phyloP scores from a whole-genome alignment of 2,888 invertebrate species.

The Troides oblongomaculatus region DNA sequence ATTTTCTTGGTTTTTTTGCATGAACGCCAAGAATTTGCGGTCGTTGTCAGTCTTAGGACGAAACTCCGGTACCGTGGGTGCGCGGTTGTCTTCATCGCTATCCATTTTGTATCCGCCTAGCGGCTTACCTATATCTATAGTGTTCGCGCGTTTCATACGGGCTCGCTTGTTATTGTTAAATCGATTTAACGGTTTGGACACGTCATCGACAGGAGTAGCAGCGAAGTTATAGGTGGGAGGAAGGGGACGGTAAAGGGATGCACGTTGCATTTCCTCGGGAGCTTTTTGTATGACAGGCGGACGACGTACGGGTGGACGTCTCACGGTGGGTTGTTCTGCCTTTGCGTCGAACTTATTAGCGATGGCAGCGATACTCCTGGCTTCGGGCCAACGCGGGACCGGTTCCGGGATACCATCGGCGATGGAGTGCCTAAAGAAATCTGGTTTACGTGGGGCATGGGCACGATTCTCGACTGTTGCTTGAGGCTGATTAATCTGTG shows the following conservation, averaged over 20 bases:
- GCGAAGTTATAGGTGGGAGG: slow-evolving; percentile 72
- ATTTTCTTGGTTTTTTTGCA: slow-evolving; percentile 83
- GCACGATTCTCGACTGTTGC: slow-evolving; percentile 55
- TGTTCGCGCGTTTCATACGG: slow-evolving; percentile 92
- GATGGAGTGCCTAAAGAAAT: slow-evolving; percentile 68
- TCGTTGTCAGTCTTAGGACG: slow-evolving; percentile 92
- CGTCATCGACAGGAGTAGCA: slow-evolving; percentile 60
- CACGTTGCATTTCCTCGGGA: slow-evolving; percentile 50
- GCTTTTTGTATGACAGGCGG: slow-evolving; percentile 39
- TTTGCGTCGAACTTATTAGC: slow-evolving; percentile 66
- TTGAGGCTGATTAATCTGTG: slow-evolving; percentile 34
- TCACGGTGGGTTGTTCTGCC: slow-evolving; percentile 43
- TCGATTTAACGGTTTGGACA: slow-evolving; percentile 61
- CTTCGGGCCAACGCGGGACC: slow-evolving; percentile 52
- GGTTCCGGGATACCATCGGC: slow-evolving; percentile 44
- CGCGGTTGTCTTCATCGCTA: slow-evolving; percentile 64
- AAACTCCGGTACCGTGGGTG: slow-evolving; percentile 82
- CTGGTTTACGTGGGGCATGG: slow-evolving; percentile 52
- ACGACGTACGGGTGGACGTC: slow-evolving; percentile 33
- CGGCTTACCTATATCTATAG: slow-evolving; percentile 91
- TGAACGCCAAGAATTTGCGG: slow-evolving; percentile 89
- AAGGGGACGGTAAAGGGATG: slow-evolving; percentile 59
- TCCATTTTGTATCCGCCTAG: slow-evolving; percentile 78
- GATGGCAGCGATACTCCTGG: slow-evolving; percentile 62
- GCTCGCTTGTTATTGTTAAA: slow-evolving; percentile 83